Evolutionary conservation across 2,797 vertebrate genomes (phyloP), one percentile per base, ranked within the genome.

Genomic region (Ibycter americanus): DNA sequence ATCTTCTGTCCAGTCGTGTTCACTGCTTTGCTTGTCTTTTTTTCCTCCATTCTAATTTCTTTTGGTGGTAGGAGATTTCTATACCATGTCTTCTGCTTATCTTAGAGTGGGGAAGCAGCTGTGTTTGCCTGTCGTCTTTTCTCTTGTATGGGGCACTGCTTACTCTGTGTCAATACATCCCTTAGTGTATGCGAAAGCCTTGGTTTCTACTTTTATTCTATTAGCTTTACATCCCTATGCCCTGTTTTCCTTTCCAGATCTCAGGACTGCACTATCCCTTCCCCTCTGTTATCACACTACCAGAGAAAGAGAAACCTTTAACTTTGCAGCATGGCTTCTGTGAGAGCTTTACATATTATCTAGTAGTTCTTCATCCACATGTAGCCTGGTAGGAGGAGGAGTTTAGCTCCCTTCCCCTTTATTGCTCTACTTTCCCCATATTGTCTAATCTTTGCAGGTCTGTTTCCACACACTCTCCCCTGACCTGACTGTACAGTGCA

Each of bases 61-160:
- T 93, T 59, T 34, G 51, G n/a, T 67, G 58, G 61, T 63, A 25
- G 47, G 47, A 94, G 76, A 40, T 79, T 96, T 96, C 77, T 76
- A 1, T 62, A 22, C 70, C 15, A 13, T 31, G 22, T 95, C 91
- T 95, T 93, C 77, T 96, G 90, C 85, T 96, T 96, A 94, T 95
- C 83, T 90, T 91, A 27, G 47, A 26, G 66, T 70, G 42, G 66
- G 63, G 83, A 90, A 93, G 90, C 95, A 95, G 94, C 94, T 96
- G 96, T 93, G 90, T 95, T 96, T 95, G 91, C 93, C 70, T 87
- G 77, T 73, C 12, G 3, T 93, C 91, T 95, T 96, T 95, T 88
- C 87, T 93, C 71, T 93, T 88, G 65, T 68, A 32, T 71, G 72
- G 95, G 87, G 76, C 84, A 78, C 65, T 91, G 91, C 91, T 92